A percentile compares a stretch with the other conserved stretches of the same genome.
phyloP scores from a whole-genome alignment of 2,113 vertebrate species.

The Sterrhoptilus dennistouni region DNA sequence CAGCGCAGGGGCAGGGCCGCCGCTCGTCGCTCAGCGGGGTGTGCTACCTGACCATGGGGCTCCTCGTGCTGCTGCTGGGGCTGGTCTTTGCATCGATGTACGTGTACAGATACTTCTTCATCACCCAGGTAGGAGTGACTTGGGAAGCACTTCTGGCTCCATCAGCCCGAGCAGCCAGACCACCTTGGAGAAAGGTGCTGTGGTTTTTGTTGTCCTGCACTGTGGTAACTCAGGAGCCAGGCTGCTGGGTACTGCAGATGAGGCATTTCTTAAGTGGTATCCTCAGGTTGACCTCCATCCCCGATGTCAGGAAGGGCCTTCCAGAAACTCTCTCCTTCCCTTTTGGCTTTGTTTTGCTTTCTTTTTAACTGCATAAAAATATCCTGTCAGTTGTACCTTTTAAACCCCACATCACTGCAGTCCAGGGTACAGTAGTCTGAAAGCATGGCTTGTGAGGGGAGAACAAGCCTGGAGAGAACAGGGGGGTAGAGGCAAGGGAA shows the following conservation, averaged over 20 bases:
- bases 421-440: not conserved
- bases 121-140: slow-evolving; percentile 79
- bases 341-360: not conserved
- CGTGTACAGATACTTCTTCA: slow-evolving; percentile 92
- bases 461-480: not conserved
- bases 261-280: not conserved
- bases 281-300: not conserved
- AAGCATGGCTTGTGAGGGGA: not conserved
- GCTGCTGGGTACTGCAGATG: not conserved
- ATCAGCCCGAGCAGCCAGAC: not conserved
- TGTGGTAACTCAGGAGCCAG: not conserved
- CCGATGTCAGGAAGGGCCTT: accelerated
- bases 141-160: not conserved
- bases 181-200: not conserved
- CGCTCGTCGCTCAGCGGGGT: slow-evolving; percentile 81
- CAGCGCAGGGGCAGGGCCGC: slow-evolving; percentile 67
- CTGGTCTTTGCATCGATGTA: slow-evolving; percentile 90
- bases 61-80: slow-evolving; percentile 87
- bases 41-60: slow-evolving; percentile 88
- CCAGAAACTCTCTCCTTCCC: not conserved
- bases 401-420: not conserved
- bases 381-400: not conserved
- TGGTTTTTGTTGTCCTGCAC: not conserved
- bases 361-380: not conserved
- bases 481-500: not conserved